Evolutionary conservation across 2,797 vertebrate species (phyloP).

Genomic region (Stomatorhinus walkeri): DNA sequence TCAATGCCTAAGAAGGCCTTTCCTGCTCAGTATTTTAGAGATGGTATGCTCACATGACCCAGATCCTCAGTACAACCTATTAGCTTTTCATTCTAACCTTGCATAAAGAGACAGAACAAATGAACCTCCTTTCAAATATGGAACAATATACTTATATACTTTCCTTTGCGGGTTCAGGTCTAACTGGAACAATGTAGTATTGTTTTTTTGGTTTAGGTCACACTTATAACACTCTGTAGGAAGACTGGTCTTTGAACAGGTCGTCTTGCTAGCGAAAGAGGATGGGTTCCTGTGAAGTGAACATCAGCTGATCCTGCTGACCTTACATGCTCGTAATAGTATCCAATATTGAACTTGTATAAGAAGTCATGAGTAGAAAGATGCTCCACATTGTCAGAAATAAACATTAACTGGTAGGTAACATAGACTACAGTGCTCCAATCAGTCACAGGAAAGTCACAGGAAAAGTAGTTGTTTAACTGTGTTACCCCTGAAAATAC

Average conservation of each 20-base stretch:
- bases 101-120: not conserved
- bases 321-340: not conserved
- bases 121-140: not conserved
- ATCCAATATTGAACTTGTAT: not conserved
- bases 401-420: not conserved
- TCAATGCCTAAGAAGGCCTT: not conserved
- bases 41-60: not conserved
- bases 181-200: not conserved
- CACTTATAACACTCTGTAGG: not conserved
- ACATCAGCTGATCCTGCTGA: not conserved
- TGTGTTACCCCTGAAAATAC: not conserved
- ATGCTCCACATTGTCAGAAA: not conserved
- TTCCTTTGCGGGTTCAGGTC: not conserved
- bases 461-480: not conserved
- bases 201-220: not conserved
- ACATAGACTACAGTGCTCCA: not conserved
- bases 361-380: not conserved
- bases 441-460: not conserved
- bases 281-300: not conserved
- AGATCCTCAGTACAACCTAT: not conserved
- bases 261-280: not conserved
- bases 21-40: not conserved
- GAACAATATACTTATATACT: not conserved
- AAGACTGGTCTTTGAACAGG: not conserved
- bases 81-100: constrained; percentile 4